Conservation (phyloP, 2,888 invertebrate species). For the Nephrotoma flavescens region DNA sequence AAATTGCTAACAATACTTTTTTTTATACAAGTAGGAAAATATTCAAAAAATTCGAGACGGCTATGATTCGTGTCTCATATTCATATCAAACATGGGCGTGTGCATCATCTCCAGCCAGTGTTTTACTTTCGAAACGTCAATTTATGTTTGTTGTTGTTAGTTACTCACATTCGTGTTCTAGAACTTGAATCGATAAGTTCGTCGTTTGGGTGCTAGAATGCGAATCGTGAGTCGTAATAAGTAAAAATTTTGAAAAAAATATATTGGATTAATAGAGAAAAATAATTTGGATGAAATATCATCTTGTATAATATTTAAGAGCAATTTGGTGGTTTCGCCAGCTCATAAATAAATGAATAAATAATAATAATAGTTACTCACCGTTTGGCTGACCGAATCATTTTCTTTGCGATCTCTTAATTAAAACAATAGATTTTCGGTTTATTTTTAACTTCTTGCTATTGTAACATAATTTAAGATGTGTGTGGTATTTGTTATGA, state of each 20-base stretch:
- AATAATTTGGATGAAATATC: no score
- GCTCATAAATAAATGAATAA: no score
- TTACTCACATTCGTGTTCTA: no score
- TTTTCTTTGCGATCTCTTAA: background rate
- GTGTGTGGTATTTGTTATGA: background rate
- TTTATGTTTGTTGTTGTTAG: background rate
- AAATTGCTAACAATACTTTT: background rate
- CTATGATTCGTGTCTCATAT: background rate
- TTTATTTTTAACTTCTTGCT: background rate
- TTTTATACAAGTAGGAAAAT: background rate
- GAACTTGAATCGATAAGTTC: no score
- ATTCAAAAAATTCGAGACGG: background rate
- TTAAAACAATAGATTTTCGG: background rate
- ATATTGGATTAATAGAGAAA: no score
- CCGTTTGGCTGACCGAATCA: background rate
- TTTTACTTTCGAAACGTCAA: background rate
- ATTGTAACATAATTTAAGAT: background rate
- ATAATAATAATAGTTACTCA: no score
- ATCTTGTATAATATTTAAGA: no score
- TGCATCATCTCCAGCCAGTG: background rate
- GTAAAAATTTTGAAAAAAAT: no score
- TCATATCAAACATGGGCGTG: background rate
- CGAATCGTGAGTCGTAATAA: no score
- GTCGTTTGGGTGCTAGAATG: no score
- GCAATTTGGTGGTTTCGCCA: no score